Conservation (phyloP, 1,140 invertebrate species). For the Drosophila persimilis region DNA sequence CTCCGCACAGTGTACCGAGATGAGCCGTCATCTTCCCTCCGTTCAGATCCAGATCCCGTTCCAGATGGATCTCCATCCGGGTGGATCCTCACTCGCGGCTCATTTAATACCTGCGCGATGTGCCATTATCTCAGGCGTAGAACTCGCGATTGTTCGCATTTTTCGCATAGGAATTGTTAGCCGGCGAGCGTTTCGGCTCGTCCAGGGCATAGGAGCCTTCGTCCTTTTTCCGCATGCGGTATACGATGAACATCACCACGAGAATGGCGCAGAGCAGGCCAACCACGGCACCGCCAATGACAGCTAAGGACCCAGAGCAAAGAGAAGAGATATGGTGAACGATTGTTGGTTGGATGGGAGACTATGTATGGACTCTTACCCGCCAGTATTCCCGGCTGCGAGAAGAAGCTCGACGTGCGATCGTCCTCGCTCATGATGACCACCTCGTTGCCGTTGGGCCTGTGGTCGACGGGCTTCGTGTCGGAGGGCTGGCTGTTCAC, state of each 20-base stretch:
- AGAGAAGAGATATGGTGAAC: not conserved
- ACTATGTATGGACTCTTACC: conserved; percentile 85
- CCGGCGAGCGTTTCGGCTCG: conserved; percentile 96
- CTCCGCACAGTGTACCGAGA: conserved; percentile 72
- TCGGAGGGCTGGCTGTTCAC: conserved; percentile 77
- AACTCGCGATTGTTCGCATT: conserved; percentile 95
- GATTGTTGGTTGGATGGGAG: no score
- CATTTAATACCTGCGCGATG: conserved; percentile 77
- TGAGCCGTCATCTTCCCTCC: conserved; percentile 26
- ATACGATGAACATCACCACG: conserved; percentile 99
- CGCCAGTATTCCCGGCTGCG: conserved; percentile 96
- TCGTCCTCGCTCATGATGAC: conserved; percentile 92
- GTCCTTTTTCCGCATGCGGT: conserved; percentile 99
- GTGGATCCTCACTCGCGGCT: conserved; percentile 22
- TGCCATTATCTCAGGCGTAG: conserved; percentile 92
- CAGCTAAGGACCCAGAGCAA: conserved; percentile 87
- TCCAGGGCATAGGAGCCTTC: conserved; percentile 99
- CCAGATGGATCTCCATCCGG: conserved; percentile 21
- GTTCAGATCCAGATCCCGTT: conserved; percentile 1
- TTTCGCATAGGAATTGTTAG: conserved; percentile 94
- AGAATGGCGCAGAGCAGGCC: conserved; percentile 98
- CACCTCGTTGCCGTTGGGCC: conserved; percentile 84
- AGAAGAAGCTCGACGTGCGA: conserved; percentile 94
- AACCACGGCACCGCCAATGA: conserved; percentile 98
- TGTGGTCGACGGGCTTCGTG: conserved; percentile 69